Conservation (phyloP, 2,797 vertebrate genomes). For the Smutsia gigantea region DNA sequence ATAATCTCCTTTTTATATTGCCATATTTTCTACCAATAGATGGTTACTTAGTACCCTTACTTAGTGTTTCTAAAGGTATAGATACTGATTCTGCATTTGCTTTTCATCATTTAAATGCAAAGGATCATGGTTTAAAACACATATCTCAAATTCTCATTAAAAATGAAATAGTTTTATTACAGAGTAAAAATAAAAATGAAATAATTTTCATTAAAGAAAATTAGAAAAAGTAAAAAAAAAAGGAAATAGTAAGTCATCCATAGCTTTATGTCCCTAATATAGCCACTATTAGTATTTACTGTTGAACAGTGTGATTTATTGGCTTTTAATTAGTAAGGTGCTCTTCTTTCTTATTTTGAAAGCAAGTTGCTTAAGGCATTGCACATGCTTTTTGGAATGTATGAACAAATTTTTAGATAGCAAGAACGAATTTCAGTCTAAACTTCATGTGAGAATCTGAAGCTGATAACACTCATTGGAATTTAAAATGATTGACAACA, state of each 20-base stretch:
- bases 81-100: background rate
- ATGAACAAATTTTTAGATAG: background rate
- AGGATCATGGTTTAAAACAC: background rate
- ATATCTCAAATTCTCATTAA: background rate
- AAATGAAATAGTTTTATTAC: background rate
- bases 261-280: background rate
- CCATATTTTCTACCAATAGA: background rate
- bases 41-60: background rate
- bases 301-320: background rate
- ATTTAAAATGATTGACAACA: slow-evolving; percentile 51
- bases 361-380: background rate
- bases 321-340: background rate
- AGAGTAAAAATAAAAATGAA: background rate
- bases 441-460: slow-evolving; percentile 48
- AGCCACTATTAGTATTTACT: background rate
- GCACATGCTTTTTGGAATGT: background rate
- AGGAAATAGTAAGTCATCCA: background rate
- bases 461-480: background rate
- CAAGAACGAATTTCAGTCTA: background rate
- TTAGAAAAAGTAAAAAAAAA: background rate
- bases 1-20: background rate
- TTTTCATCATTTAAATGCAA: background rate
- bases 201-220: background rate
- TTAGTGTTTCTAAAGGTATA: background rate
- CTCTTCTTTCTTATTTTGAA: slow-evolving; percentile 44